phyloP scores from a whole-genome alignment of 1,140 invertebrate species.

The Araneus ventricosus region DNA sequence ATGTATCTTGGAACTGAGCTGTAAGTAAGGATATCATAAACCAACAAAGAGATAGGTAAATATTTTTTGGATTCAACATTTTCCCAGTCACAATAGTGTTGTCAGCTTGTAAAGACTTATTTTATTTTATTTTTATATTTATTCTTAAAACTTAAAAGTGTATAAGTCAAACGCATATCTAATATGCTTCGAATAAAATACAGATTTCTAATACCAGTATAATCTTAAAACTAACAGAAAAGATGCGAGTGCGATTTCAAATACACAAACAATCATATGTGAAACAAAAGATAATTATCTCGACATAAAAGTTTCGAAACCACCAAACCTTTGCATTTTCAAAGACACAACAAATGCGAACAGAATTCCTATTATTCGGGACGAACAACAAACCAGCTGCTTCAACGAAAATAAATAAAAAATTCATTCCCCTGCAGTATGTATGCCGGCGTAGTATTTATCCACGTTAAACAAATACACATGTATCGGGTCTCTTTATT shows the following conservation, averaged over 20 bases:
- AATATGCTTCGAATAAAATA: too few relatives aligned
- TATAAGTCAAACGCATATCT: too few relatives aligned
- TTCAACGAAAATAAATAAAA: not conserved
- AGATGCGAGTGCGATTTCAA: not conserved
- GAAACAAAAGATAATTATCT: not conserved
- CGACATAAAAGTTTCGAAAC: not conserved
- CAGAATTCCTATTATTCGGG: not conserved
- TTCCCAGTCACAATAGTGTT: too few relatives aligned
- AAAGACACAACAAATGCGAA: not conserved
- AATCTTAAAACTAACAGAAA: not conserved
- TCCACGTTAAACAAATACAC: not conserved
- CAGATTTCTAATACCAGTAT: too few relatives aligned
- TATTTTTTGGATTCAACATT: too few relatives aligned
- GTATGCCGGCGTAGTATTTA: not conserved
- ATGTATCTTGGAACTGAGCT: too few relatives aligned
- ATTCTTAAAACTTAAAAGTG: too few relatives aligned
- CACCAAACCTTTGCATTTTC: not conserved
- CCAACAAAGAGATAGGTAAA: too few relatives aligned
- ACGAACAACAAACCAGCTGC: not conserved
- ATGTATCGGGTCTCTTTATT: not conserved
- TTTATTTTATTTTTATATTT: too few relatives aligned
- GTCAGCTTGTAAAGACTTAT: too few relatives aligned
- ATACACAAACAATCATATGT: not conserved
- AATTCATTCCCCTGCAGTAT: not conserved
- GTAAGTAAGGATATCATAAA: too few relatives aligned